Evolutionary conservation across 1,140 invertebrate species (phyloP), one percentile per base, ranked within the genome.

Genomic region (Macrobrachium rosenbergii): DNA sequence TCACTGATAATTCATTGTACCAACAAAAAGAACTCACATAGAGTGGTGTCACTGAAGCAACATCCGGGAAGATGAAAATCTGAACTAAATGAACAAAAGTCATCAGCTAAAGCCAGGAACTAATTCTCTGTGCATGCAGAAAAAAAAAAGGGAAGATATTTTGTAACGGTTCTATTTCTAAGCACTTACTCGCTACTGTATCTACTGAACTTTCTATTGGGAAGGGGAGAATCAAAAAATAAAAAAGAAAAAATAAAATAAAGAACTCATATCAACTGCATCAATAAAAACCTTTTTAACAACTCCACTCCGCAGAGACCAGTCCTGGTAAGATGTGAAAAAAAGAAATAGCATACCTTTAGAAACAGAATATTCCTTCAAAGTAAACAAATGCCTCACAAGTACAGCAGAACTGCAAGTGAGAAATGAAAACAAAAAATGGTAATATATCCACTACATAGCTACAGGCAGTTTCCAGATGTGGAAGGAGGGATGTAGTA

Each of bases 271-370:
- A 28, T 82, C 64, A 80, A 82, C 69, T 86, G 83, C 60, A 77
- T 81, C 63, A 85, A 86, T 82, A 82, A 87, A 80, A 87, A 89
- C 88, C 88, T 89, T 89, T 89, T 89, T 89, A 69, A 89, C 81
- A 79, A 89, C 75, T 82, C 88, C 85, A 87, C 88, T 87, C 67
- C 88, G 88, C 72, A 89, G 88, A 62, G 88, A 89, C 88, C 88
- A 89, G 80, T 89, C 88, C 88, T 89, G 88, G 85, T 80, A 62
- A 87, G 88, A 87, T 87, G 78, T 81, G 73, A 81, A 80, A 76
- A 81, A 87, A 79, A 87, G 63, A 85, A 87, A 43, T 28, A 60
- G 77, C 23, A 72, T 28, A 72, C 69, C 37, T 72, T 72, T 72
- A 80, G 77, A 80, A 80, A 75, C 28, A 43, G 72, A 52, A 52